These are phyloP conservation scores for Samia ricini DNA, from an alignment of 1,140 invertebrate species.

Conservation along the genomic window DNA sequence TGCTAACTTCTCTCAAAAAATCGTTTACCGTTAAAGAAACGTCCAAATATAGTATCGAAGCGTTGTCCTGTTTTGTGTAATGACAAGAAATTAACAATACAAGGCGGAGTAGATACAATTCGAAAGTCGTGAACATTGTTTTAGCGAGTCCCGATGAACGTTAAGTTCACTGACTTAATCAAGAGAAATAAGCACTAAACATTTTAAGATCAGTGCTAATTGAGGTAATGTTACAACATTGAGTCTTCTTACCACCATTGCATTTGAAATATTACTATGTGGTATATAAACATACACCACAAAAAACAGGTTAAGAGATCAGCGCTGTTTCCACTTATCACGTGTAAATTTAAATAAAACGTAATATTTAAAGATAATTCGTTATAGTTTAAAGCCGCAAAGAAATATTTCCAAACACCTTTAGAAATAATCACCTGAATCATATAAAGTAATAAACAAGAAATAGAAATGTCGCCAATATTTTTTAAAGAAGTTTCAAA, in stretches of 20 bases:
- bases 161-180: neutral
- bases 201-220: neutral
- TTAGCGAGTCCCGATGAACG: neutral
- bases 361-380: too few species aligned
- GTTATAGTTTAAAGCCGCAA: too few species aligned
- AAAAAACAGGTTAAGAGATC: too few species aligned
- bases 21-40: slow-evolving; percentile 58
- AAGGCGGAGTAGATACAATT: neutral
- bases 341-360: too few species aligned
- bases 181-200: neutral
- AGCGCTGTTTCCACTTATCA: too few species aligned
- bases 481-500: too few species aligned
- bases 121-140: neutral
- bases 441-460: too few species aligned
- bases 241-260: neutral
- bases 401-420: too few species aligned
- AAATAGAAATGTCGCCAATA: too few species aligned
- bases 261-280: too few species aligned
- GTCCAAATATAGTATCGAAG: slow-evolving; percentile 32
- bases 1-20: slow-evolving; percentile 52
- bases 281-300: too few species aligned
- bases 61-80: neutral
- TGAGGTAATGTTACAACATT: neutral
- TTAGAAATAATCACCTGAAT: too few species aligned
- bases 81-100: neutral